Conservation (phyloP, 2,888 invertebrate species). For the Hermaeophaga mercurialis region DNA sequence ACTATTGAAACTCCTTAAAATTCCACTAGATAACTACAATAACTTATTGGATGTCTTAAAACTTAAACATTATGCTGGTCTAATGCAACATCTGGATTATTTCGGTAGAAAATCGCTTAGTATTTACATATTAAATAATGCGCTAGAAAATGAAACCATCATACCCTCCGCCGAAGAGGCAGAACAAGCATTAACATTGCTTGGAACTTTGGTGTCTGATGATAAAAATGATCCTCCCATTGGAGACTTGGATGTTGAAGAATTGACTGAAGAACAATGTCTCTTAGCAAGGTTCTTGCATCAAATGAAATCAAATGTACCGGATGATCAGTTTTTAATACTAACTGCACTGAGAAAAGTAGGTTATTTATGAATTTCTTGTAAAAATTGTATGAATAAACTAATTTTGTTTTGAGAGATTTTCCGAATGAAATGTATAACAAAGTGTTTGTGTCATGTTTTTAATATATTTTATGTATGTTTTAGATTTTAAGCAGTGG, state of each 20-base stretch:
- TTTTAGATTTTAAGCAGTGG: conserved; percentile 78
- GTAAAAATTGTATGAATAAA: no score
- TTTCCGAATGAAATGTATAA: no score
- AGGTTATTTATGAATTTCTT: no score
- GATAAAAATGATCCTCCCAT: conserved; percentile 72
- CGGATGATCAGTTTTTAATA: conserved; percentile 90
- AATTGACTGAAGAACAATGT: conserved; percentile 96
- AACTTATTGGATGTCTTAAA: conserved; percentile 87
- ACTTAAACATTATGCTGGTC: conserved; percentile 80
- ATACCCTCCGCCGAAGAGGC: conserved; percentile 90
- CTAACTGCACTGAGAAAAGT: conserved; percentile 85
- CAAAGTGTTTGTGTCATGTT: not conserved
- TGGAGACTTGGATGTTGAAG: conserved; percentile 80
- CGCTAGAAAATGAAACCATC: conserved; percentile 84
- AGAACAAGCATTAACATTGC: conserved; percentile 64
- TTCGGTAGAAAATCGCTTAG: conserved; percentile 84
- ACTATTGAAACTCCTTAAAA: conserved; percentile 87
- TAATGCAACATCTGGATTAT: conserved; percentile 80
- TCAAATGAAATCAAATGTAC: conserved; percentile 77
- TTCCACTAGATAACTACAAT: conserved; percentile 94
- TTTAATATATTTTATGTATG: no score
- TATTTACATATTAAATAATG: conserved; percentile 86
- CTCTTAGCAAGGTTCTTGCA: conserved; percentile 88
- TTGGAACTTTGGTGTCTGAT: conserved; percentile 84
- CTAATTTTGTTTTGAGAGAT: no score